phyloP scores from a whole-genome alignment of 2,113 vertebrate genomes.

The Notarius quadriscutis region DNA sequence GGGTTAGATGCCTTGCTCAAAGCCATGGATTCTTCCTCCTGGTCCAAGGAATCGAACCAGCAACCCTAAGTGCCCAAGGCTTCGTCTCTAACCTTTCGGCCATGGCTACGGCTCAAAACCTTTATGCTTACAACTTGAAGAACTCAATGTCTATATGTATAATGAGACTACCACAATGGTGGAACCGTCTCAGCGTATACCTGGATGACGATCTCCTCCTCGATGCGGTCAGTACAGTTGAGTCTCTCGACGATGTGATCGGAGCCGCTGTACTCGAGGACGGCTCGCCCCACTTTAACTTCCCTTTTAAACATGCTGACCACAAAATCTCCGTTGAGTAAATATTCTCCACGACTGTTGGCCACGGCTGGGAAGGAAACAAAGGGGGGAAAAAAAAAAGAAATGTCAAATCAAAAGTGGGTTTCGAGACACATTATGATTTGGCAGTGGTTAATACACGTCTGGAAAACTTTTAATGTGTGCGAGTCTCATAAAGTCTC shows the following conservation, averaged over 20 bases:
- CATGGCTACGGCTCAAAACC: background rate
- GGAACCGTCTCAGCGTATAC: constrained; percentile 62
- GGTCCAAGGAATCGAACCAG: no score
- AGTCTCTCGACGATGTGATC: constrained; percentile 90
- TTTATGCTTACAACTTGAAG: background rate
- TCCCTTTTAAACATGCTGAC: constrained; percentile 99
- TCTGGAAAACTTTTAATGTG: background rate
- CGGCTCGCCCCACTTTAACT: constrained; percentile 88
- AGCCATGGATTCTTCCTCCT: no score
- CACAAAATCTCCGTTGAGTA: constrained; percentile 96
- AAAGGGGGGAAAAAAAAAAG: constrained; percentile 36
- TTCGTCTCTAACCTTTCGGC: no score
- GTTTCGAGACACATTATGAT: background rate
- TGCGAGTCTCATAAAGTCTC: background rate
- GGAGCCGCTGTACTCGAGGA: constrained; percentile 96
- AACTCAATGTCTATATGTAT: background rate
- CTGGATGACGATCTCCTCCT: constrained; percentile 92
- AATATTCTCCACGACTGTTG: constrained; percentile 89
- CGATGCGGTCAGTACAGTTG: constrained; percentile 93
- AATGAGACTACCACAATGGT: no score
- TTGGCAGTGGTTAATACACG: background rate
- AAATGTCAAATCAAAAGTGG: background rate
- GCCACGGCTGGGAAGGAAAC: constrained; percentile 82
- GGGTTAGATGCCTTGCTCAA: no score
- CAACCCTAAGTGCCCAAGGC: no score